Evolutionary conservation across 2,888 invertebrate species (phyloP), one percentile per base, ranked within the genome.

Genomic region (Ametastegia equiseti): DNA sequence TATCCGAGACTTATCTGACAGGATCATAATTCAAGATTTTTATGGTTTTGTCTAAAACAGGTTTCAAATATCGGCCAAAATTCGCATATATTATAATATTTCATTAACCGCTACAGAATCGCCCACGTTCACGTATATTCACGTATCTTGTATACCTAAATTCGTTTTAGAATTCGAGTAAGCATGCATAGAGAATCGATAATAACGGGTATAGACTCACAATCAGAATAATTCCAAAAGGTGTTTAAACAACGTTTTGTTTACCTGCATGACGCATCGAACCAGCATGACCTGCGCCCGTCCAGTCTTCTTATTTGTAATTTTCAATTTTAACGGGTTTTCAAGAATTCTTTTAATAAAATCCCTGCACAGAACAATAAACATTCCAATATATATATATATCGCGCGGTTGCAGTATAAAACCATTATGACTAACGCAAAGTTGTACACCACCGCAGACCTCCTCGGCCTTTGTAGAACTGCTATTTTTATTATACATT

Each of bases 201-300:
- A 13, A 42, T 23, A 19, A 67, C 63, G 3, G 15, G 9, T 54
- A 19, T 15, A 7, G 63, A 63, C 63, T 33, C 30, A 33, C 63
- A 63, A 33, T 23, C 45, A 15, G 11, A 13, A 45, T 9, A 5
- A 19, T 54, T 23, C 9, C n/a, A n/a, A 33, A n/a, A 23, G 15
- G 23, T 27, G 45, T 71, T 15, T 45, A 71, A 47, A 42, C 30
- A 45, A 45, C 30, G 3, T 30, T 47, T 15, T 47, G 71, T 71
- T 71, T 71, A n/a, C 71, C 23, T n/a, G n/a, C 27, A 71, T 71
- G 71, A 71, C 71, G 5, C 71, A 15, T 30, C 27, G 30, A 33
- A 63, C 15, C n/a, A n/a, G n/a, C 36, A 39, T 39, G 7, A 1
- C 54, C 2, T 54, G 54, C 19, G 23, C 2, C 54, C 54, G 11